Evolutionary conservation across 2,797 vertebrate species (phyloP).

Genomic region (Phyllotis vaccarum): DNA sequence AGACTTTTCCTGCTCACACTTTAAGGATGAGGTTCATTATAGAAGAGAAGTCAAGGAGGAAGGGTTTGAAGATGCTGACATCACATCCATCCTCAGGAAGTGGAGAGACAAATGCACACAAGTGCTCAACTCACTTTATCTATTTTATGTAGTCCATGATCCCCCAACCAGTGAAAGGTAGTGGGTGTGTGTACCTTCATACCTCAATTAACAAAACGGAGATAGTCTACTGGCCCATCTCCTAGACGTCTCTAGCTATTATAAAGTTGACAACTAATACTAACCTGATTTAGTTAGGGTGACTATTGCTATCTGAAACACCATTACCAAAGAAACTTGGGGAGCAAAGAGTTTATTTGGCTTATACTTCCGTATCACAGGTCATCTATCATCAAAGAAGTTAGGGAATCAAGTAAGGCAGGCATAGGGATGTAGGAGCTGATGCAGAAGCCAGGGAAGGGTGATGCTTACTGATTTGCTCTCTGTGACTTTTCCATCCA

Average conservation of each 20-base stretch:
- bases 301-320: neutral
- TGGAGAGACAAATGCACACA: neutral
- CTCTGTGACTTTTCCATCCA: accelerated
- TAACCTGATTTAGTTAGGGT: neutral
- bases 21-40: neutral
- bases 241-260: neutral
- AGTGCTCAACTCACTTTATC: neutral
- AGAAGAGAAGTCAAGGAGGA: neutral
- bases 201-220: neutral
- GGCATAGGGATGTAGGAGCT: neutral
- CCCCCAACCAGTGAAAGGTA: neutral
- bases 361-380: neutral
- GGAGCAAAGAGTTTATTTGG: neutral
- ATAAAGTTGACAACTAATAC: neutral
- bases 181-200: neutral
- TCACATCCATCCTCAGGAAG: neutral
- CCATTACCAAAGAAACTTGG: neutral
- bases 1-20: neutral
- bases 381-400: neutral
- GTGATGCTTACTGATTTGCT: neutral
- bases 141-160: neutral
- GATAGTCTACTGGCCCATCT: neutral
- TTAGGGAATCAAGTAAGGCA: neutral
- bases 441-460: neutral
- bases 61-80: neutral